Base-by-base conservation (phyloP, 2,113 vertebrate genomes). In the Mormyrus lacerda region DNA sequence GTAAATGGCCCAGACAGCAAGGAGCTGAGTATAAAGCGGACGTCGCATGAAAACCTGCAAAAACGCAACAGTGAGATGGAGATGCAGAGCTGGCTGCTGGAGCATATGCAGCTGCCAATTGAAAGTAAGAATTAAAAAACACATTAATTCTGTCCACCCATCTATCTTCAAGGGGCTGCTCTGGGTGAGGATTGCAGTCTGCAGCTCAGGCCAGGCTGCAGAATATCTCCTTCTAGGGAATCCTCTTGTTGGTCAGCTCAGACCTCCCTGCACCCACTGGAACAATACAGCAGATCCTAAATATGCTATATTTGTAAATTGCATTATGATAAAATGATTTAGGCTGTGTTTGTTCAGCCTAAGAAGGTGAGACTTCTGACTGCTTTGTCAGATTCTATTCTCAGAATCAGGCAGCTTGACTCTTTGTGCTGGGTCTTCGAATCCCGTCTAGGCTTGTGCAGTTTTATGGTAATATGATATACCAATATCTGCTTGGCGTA, bases 31-130 rank as follows among this genome's bases (percentile, higher is more conserved):
- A 3, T 35, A 89, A 91, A 50, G 0, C 91, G 89, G 35, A 48
- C 93, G 86, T 89, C 91, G 17, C 93, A 94, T 69, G 93, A 94
- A 69, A 93, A 95, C 90, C 91, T 61, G 50, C 91, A 90, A 69
- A 94, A 95, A 93, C 95, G 95, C 92, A 97, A 95, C 93, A 96
- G 95, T 89, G 96, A 98, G 90, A 96, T 97, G 3, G 98, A 94
- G 89, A 95, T 93, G 88, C 94, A 94, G 94, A 95, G 97, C 1
- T 99, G 98, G 98, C 95, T 99, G 87, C 90, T 98, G 92, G 96
- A 99, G 94, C 97, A 96, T 95, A 98, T 99, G 94, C 97, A 99
- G 92, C 97, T 97, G 85, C 98, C 98, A 91, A 98, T 99, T 91
- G 96, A 99, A 97, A 97, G 98, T 98, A 94, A 95, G 95, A 82